phyloP scores from a whole-genome alignment of 2,888 invertebrate genomes.

The Callimorpha dominula region DNA sequence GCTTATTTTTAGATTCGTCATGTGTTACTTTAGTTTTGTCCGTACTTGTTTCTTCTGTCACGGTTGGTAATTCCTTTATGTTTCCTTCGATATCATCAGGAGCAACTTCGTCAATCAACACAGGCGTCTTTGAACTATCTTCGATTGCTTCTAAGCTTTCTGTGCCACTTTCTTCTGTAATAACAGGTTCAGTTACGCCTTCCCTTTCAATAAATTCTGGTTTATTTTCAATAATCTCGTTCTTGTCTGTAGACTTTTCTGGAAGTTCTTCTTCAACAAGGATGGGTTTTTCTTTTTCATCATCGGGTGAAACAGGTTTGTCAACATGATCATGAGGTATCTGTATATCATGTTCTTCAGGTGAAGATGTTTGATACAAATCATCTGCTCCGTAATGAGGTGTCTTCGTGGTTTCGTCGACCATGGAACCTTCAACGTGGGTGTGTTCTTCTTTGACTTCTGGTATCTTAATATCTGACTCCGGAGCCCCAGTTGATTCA shows the following conservation, averaged over 20 bases:
- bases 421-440: conserved; percentile 15
- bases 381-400: background rate
- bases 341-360: conserved; percentile 13
- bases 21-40: conserved; percentile 1
- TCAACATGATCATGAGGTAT: background rate
- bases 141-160: conserved; percentile 16
- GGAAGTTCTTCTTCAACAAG: conserved; percentile 12
- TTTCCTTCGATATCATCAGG: conserved; percentile 8
- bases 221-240: conserved; percentile 2
- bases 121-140: conserved; percentile 13
- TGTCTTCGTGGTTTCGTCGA: conserved; percentile 8
- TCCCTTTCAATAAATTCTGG: conserved; percentile 18
- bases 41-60: conserved; percentile 21
- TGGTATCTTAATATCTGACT: background rate
- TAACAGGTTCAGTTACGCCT: conserved; percentile 12
- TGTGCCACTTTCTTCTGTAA: conserved; percentile 7
- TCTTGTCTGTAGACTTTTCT: conserved; percentile 5
- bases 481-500: conserved; percentile 8
- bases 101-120: conserved; percentile 18
- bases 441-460: conserved; percentile 1
- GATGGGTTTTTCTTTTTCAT: conserved; percentile 13
- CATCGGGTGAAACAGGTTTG: background rate
- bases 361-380: conserved; percentile 1
- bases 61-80: conserved; percentile 8
- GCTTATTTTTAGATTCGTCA: conserved; percentile 19